Percentiles rank a stretch among this genome's conserved stretches.
These are phyloP conservation scores for Leptogaster cylindrica DNA, from an alignment of 2,888 invertebrate species.

Conservation along the genomic window DNA sequence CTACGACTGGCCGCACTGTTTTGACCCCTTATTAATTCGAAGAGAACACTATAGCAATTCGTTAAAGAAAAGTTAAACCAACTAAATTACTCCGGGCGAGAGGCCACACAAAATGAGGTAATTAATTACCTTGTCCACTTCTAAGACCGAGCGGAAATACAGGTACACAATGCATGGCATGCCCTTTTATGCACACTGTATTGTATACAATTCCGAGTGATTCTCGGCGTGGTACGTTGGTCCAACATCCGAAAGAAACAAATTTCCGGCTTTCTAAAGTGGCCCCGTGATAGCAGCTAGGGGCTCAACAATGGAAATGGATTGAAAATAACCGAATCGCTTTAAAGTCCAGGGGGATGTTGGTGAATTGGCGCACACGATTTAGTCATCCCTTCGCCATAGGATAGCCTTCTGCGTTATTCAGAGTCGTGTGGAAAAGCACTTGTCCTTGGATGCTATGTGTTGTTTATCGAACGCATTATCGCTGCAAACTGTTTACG, in stretches of 20 bases:
- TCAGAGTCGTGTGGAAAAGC: conserved; percentile 14
- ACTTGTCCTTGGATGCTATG: conserved; percentile 26
- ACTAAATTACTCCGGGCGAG: conserved; percentile 16
- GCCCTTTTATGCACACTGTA: conserved; percentile 6
- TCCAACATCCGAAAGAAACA: conserved; percentile 39
- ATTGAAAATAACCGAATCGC: conserved; percentile 19
- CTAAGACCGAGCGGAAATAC: conserved; percentile 25
- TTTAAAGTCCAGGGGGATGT: conserved; percentile 28
- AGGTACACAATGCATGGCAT: conserved; percentile 23
- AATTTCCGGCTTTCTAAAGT: conserved; percentile 38
- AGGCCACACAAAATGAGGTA: conserved; percentile 29
- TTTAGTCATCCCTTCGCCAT: background rate
- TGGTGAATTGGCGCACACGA: background rate
- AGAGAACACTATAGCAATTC: too few species aligned
- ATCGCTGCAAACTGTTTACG: conserved; percentile 41
- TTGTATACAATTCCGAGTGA: background rate
- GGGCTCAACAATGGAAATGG: conserved; percentile 20
- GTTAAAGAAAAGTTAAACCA: conserved; percentile 32
- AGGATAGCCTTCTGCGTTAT: conserved; percentile 11
- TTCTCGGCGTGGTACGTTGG: background rate
- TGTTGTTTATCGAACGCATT: conserved; percentile 42
- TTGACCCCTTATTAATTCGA: too few species aligned
- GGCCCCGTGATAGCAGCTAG: conserved; percentile 5
- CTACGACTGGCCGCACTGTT: too few species aligned
- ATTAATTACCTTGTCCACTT: conserved; percentile 38